A percentile compares a stretch with the other conserved stretches of the same genome.
These are phyloP conservation scores for Pegoplata infirma DNA, from an alignment of 2,888 invertebrate genomes.

Conservation along the genomic window DNA sequence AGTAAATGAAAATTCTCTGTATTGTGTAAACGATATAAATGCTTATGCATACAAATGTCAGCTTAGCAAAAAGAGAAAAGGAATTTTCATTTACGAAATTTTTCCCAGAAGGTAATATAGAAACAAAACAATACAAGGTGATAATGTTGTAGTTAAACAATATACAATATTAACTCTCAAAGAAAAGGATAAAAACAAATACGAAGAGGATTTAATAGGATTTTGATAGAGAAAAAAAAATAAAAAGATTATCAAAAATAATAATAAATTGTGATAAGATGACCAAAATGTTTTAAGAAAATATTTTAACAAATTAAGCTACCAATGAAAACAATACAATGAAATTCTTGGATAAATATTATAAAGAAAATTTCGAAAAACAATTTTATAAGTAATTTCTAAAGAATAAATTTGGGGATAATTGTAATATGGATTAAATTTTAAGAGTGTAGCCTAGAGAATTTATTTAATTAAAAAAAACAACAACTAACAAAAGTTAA, in stretches of 20 bases:
- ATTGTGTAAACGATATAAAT: background rate
- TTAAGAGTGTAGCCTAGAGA: too few relatives aligned
- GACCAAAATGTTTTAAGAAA: background rate
- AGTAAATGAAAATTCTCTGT: background rate
- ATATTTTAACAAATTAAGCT: too few relatives aligned
- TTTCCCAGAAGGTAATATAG: background rate
- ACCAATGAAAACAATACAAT: too few relatives aligned
- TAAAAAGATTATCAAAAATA: too few relatives aligned
- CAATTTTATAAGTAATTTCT: too few relatives aligned
- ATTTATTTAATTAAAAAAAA: too few relatives aligned
- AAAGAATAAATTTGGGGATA: too few relatives aligned
- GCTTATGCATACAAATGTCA: background rate
- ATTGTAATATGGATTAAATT: too few relatives aligned
- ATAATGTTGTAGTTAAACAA: background rate
- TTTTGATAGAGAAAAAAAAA: background rate
- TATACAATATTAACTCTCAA: background rate
- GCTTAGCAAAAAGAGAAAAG: background rate
- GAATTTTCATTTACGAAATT: background rate
- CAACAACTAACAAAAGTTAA: too few relatives aligned
- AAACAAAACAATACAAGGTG: background rate
- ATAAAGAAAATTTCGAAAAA: too few relatives aligned
- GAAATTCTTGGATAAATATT: too few relatives aligned
- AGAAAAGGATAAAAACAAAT: background rate
- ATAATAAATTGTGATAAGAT: background rate
- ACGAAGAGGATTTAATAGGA: background rate